Percentiles rank a stretch among this genome's conserved stretches.
Conservation (phyloP, 2,888 invertebrate species). For the Pardosa pseudoannulata region DNA sequence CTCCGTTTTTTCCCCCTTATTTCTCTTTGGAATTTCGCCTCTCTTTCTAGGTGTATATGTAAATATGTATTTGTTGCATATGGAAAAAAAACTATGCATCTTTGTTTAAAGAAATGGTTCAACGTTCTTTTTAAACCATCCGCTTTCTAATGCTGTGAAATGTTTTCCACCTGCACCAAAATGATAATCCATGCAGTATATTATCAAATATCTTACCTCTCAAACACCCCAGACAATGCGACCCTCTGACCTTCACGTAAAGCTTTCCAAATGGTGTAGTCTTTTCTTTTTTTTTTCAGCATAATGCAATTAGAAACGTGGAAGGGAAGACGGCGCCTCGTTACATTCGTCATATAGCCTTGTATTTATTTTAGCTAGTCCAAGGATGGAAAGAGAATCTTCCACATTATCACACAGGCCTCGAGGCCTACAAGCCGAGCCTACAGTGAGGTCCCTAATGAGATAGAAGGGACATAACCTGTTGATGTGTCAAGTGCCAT, state of each 20-base stretch:
- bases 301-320: slow-evolving; percentile 13
- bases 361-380: slow-evolving; percentile 32
- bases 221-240: slow-evolving; percentile 1
- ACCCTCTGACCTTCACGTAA: background rate
- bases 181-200: background rate
- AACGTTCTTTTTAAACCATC: too few relatives aligned
- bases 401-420: slow-evolving; percentile 22
- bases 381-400: slow-evolving; percentile 14
- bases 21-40: too few relatives aligned
- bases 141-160: background rate
- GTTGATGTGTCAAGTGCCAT: slow-evolving; percentile 46
- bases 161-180: background rate
- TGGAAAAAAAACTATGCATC: too few relatives aligned
- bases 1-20: too few relatives aligned
- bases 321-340: slow-evolving; percentile 11
- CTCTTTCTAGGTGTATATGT: too few relatives aligned
- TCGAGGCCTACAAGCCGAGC: slow-evolving; percentile 25
- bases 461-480: slow-evolving; percentile 25
- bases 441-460: slow-evolving; percentile 39
- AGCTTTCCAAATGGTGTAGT: background rate
- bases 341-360: slow-evolving; percentile 19
- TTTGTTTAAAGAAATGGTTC: too few relatives aligned
- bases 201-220: background rate
- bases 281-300: background rate
- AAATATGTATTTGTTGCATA: too few relatives aligned